Conservation (phyloP, 2,888 invertebrate species). For the Slavum lentiscoides region DNA sequence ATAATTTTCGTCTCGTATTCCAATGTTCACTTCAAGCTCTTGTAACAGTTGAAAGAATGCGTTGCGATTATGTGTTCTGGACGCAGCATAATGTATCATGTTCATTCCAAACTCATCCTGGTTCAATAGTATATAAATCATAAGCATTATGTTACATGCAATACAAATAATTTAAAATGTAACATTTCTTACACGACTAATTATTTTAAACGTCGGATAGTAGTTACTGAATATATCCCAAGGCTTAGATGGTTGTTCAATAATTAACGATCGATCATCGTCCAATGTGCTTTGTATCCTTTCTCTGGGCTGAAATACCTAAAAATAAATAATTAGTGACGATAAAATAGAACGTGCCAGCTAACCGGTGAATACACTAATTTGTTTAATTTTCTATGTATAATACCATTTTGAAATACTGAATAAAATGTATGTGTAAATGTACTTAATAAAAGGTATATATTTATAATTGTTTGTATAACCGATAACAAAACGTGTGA, state of each 20-base stretch:
- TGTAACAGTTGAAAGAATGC: conserved; percentile 78
- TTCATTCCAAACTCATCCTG: conserved; percentile 89
- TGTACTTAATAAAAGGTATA: neutral
- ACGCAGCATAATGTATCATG: conserved; percentile 85
- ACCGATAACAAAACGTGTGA: neutral
- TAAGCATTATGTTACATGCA: neutral
- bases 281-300: neutral
- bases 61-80: conserved; percentile 78
- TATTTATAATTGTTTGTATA: neutral
- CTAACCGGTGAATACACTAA: neutral
- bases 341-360: neutral
- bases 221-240: conserved; percentile 41
- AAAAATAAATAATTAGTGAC: conserved; percentile 31
- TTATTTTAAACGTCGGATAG: conserved; percentile 19
- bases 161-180: neutral
- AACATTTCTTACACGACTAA: conserved; percentile 34
- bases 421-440: neutral
- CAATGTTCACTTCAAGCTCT: conserved; percentile 79
- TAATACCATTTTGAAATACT: conserved; percentile 2
- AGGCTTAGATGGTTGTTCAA: neutral
- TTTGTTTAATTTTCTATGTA: neutral
- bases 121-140: neutral
- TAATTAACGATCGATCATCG: neutral
- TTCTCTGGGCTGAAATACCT: conserved; percentile 2
- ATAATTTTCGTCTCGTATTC: conserved; percentile 82